Evolutionary conservation across 2,113 vertebrate species (phyloP).

Genomic region (Hemichromis elongatus): DNA sequence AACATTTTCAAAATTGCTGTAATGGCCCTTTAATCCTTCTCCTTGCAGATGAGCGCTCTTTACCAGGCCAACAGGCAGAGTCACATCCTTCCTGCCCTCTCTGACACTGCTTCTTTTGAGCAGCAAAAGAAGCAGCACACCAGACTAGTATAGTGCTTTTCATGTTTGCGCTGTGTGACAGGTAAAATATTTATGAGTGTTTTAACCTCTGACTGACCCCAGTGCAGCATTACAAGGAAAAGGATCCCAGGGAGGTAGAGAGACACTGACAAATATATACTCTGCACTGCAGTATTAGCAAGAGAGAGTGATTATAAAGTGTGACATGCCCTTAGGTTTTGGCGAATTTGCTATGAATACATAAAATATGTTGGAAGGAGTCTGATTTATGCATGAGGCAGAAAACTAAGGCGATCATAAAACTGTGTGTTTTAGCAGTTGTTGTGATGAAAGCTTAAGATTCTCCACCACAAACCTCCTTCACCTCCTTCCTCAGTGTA

Average conservation of each 20-base stretch:
- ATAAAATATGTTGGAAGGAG: background rate
- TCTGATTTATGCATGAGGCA: background rate
- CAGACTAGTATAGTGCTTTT: slow-evolving; percentile 50
- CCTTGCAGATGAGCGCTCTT: background rate
- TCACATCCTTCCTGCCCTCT: slow-evolving; percentile 7
- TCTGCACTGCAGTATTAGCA: background rate
- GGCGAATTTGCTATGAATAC: background rate
- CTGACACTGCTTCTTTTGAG: slow-evolving; percentile 40
- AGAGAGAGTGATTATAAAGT: background rate
- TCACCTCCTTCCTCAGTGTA: background rate
- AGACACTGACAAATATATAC: background rate
- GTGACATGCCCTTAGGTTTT: background rate
- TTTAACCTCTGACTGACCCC: slow-evolving; percentile 75
- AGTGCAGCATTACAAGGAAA: slow-evolving; percentile 62
- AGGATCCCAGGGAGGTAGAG: slow-evolving; percentile 49
- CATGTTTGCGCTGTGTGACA: slow-evolving; percentile 50
- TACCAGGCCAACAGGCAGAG: background rate
- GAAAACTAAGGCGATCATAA: background rate
- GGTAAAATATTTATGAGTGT: slow-evolving; percentile 77
- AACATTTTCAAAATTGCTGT: background rate
- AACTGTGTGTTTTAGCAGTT: background rate
- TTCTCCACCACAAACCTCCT: background rate
- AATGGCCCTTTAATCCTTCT: background rate
- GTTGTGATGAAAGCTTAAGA: background rate
- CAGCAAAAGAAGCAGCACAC: slow-evolving; percentile 22